Percentiles rank a stretch among this genome's conserved stretches.
Evolutionary conservation across 2,113 vertebrate genomes (phyloP).

Genomic region (Pelecanus crispus): DNA sequence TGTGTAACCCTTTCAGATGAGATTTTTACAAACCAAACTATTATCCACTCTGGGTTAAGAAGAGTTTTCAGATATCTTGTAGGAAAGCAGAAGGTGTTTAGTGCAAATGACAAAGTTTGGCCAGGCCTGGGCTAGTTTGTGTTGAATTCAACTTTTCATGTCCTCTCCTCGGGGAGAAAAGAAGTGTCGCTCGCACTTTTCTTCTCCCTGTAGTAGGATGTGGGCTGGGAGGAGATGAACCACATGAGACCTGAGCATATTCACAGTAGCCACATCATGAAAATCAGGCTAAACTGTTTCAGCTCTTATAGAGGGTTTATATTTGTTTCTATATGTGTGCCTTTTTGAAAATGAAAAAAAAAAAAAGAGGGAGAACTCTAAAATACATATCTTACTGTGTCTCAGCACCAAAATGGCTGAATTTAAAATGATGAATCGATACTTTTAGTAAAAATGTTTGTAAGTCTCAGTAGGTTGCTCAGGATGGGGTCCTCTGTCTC

Average conservation of each 20-base stretch:
- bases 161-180: neutral
- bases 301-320: neutral
- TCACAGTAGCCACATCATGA: neutral
- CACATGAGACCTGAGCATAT: neutral
- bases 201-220: neutral
- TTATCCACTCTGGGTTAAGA: neutral
- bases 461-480: neutral
- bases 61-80: neutral
- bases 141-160: neutral
- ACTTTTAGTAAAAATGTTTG: neutral
- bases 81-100: neutral
- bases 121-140: neutral
- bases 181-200: rapidly evolving
- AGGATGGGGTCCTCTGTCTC: neutral
- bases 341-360: neutral
- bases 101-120: neutral
- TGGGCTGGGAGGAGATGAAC: neutral
- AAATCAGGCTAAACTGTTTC: neutral
- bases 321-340: neutral
- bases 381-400: neutral
- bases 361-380: neutral
- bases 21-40: neutral
- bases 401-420: neutral
- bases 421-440: neutral
- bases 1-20: neutral